phyloP scores from a whole-genome alignment of 2,888 invertebrate species.

The Lucinisca nassula region DNA sequence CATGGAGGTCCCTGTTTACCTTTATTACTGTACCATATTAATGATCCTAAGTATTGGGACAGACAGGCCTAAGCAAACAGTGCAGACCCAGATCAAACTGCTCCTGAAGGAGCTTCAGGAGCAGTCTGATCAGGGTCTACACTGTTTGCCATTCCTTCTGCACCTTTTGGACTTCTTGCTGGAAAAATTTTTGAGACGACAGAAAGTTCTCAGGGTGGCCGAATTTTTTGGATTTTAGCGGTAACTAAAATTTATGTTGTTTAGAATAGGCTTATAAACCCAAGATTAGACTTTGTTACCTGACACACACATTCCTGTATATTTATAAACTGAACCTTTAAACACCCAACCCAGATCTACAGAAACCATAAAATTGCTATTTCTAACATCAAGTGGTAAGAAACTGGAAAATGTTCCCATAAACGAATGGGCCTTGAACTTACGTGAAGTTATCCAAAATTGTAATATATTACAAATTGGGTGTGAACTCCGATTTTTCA shows the following conservation, averaged over 20 bases:
- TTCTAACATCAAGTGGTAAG: not conserved
- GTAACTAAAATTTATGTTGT: not conserved
- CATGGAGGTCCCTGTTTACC: not conserved
- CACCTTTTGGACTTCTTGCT: too few relatives aligned
- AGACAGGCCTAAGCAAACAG: too few relatives aligned
- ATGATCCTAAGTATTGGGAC: too few relatives aligned
- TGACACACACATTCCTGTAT: not conserved
- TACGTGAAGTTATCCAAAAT: not conserved
- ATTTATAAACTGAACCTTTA: not conserved
- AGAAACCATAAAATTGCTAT: not conserved
- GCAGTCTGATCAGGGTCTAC: too few relatives aligned
- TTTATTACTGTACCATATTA: too few relatives aligned
- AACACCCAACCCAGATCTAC: not conserved
- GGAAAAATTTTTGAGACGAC: too few relatives aligned
- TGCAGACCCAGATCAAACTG: too few relatives aligned
- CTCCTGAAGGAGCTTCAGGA: too few relatives aligned
- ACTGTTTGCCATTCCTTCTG: too few relatives aligned
- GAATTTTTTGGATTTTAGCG: too few relatives aligned
- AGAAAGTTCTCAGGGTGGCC: too few relatives aligned
- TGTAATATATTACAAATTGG: not conserved
- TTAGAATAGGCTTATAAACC: not conserved
- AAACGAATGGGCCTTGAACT: not conserved
- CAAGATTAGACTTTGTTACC: not conserved
- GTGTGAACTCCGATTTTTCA: not conserved
- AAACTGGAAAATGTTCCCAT: not conserved